phyloP scores from a whole-genome alignment of 2,888 invertebrate genomes.

The Eucera pruinosa region DNA sequence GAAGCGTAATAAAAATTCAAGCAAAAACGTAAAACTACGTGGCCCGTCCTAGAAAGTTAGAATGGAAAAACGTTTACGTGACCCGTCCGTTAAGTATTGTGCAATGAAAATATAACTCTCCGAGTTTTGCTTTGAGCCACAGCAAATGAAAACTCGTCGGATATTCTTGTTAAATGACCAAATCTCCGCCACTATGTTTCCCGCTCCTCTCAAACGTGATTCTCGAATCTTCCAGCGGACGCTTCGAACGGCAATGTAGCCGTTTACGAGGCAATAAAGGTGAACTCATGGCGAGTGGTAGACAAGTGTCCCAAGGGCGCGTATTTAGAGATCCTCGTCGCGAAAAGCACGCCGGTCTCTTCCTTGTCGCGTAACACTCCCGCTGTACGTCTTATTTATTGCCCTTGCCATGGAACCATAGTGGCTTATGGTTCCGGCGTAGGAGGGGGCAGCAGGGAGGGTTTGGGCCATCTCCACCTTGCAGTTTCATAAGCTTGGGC shows the following conservation, averaged over 20 bases:
- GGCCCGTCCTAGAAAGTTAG: no score
- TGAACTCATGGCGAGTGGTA: slow-evolving; percentile 6
- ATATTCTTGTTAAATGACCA: no score
- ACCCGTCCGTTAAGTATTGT: no score
- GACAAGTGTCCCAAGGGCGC: no score
- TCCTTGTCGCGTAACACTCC: slow-evolving; percentile 54
- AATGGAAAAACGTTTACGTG: no score
- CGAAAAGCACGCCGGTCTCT: slow-evolving; percentile 48
- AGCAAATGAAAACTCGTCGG: no score
- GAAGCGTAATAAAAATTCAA: no score
- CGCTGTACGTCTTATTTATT: slow-evolving; percentile 73
- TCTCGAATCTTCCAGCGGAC: neutral
- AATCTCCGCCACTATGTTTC: neutral
- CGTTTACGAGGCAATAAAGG: slow-evolving; percentile 61
- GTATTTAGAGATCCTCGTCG: slow-evolving; percentile 48
- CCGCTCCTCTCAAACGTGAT: slow-evolving; percentile 5
- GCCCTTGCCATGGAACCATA: slow-evolving; percentile 55
- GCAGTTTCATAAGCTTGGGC: slow-evolving; percentile 77
- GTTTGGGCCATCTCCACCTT: slow-evolving; percentile 65
- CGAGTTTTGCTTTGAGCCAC: no score
- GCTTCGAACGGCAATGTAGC: neutral
- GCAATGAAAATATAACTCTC: no score
- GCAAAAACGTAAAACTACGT: no score
- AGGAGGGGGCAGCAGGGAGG: slow-evolving; percentile 33
- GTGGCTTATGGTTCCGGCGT: slow-evolving; percentile 46